Percentiles rank a stretch among this genome's conserved stretches.
Evolutionary conservation across 2,113 vertebrate species (phyloP).

Genomic region (Lates calcarifer): DNA sequence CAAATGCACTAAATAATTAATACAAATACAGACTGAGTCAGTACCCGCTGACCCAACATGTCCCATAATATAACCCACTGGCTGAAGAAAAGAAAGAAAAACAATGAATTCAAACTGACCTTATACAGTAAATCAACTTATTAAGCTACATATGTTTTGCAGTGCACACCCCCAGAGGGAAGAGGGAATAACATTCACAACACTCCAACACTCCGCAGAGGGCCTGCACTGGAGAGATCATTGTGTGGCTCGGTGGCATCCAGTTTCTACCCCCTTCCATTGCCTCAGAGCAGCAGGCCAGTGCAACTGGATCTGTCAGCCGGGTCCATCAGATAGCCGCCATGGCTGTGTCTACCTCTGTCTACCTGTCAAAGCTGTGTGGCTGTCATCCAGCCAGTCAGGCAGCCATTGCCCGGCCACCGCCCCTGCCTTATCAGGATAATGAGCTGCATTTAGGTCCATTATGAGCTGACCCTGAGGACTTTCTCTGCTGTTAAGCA

Average conservation of each 20-base stretch:
- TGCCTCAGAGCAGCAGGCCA: constrained; percentile 64
- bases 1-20: background rate
- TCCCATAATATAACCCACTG: background rate
- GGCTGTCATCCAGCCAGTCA: constrained; percentile 80
- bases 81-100: constrained; percentile 4
- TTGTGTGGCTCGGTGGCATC: constrained; percentile 70
- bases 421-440: constrained; percentile 81
- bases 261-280: constrained; percentile 73
- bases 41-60: background rate
- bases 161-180: constrained; percentile 30
- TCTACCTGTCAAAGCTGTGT: constrained; percentile 75
- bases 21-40: background rate
- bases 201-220: constrained; percentile 54
- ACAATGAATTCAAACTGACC: background rate
- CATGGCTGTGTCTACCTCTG: constrained; percentile 61
- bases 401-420: constrained; percentile 70
- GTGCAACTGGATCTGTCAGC: constrained; percentile 79
- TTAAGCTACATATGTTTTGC: constrained; percentile 29
- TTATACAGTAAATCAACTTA: background rate
- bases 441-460: constrained; percentile 82
- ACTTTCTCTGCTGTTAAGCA: constrained; percentile 79
- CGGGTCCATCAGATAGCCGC: constrained; percentile 76
- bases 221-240: constrained; percentile 66
- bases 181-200: constrained; percentile 47
- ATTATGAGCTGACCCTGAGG: constrained; percentile 80